Percentiles rank a stretch among this genome's conserved stretches.
Evolutionary conservation across 2,113 vertebrate species (phyloP).

Genomic region (Sorex araneus): DNA sequence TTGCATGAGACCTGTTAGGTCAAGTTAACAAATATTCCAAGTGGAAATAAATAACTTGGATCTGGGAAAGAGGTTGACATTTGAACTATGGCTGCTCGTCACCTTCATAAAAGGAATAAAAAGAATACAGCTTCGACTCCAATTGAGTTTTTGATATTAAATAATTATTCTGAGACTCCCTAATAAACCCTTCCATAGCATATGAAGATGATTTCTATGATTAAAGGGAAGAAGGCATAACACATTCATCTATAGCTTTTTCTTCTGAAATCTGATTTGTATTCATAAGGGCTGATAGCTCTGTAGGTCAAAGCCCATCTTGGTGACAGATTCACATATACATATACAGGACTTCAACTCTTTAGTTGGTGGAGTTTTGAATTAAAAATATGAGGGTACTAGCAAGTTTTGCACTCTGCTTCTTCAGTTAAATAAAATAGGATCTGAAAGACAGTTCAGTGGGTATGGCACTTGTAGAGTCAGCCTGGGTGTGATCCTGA

Average conservation of each 20-base stretch:
- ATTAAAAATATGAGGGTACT: neutral
- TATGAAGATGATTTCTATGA: no score
- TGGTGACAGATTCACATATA: neutral
- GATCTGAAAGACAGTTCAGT: no score
- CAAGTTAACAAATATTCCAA: slow-evolving; percentile 49
- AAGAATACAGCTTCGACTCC: slow-evolving; percentile 15
- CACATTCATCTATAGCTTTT: neutral
- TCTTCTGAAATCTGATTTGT: slow-evolving; percentile 7
- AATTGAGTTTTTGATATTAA: neutral
- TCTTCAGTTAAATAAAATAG: no score
- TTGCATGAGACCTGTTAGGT: neutral
- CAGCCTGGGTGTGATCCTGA: no score
- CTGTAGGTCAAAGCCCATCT: neutral
- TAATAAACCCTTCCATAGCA: no score
- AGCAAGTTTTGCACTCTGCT: neutral
- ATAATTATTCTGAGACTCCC: no score
- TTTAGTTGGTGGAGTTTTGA: slow-evolving; percentile 27
- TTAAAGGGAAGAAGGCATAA: no score
- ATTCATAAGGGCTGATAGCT: neutral
- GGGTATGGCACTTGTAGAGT: no score
- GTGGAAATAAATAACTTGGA: slow-evolving; percentile 9
- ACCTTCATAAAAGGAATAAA: neutral
- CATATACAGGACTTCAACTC: neutral
- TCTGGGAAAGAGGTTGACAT: neutral
- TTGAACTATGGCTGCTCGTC: neutral